Evolutionary conservation across 2,797 vertebrate genomes (phyloP).

Genomic region (Sebastes wilsoni): DNA sequence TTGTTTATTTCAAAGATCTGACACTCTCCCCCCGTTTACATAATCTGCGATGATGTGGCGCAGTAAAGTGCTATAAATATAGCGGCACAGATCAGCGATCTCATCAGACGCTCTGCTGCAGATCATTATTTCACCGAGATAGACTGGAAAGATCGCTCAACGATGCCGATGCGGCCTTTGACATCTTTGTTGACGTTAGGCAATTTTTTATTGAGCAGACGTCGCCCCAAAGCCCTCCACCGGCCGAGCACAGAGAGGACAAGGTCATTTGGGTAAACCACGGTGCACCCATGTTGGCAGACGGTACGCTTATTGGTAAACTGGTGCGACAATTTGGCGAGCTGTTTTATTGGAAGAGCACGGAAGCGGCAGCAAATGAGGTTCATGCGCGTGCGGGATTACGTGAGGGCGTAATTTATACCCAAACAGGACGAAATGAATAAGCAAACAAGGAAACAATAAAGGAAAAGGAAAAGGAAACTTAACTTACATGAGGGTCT

Average conservation of each 20-base stretch:
- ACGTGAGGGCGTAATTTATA: neutral
- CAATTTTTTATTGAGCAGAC: slow-evolving; percentile 35
- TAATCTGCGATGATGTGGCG: neutral
- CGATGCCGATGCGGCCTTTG: neutral
- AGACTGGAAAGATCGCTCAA: slow-evolving; percentile 15
- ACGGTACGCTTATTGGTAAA: neutral
- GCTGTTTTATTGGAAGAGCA: neutral
- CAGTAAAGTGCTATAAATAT: neutral
- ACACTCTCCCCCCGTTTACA: neutral
- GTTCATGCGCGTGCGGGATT: neutral
- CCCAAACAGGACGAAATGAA: neutral
- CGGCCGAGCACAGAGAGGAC: slow-evolving; percentile 4
- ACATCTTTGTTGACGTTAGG: slow-evolving; percentile 17
- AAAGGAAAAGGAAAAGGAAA: neutral
- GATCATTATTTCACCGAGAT: slow-evolving; percentile 33
- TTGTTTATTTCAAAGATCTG: neutral
- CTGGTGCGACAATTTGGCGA: neutral
- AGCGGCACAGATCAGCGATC: neutral
- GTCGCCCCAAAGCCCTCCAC: neutral
- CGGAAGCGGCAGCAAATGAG: neutral
- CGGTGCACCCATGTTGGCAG: neutral
- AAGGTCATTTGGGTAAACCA: slow-evolving; percentile 40
- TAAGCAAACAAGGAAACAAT: neutral
- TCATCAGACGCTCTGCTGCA: slow-evolving; percentile 16
- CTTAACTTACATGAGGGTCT: neutral